Conservation (phyloP, 2,888 invertebrate genomes). For the Drosophila anceps region DNA sequence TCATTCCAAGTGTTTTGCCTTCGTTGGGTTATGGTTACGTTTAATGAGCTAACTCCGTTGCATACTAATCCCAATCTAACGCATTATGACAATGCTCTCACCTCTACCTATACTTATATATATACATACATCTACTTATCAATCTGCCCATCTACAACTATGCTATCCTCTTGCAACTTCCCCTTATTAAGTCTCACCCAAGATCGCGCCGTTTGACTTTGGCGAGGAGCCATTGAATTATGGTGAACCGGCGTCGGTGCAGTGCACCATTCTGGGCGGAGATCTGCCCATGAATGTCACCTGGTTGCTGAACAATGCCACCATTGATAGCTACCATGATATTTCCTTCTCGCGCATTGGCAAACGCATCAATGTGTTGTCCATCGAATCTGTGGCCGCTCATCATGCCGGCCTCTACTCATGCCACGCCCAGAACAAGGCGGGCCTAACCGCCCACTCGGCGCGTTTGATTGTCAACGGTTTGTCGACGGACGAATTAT, state of each 20-base stretch:
- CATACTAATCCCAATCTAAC: constrained; percentile 84
- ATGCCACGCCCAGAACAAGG: constrained; percentile 89
- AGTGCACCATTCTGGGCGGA: constrained; percentile 88
- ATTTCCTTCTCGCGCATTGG: constrained; percentile 87
- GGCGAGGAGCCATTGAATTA: constrained; percentile 88
- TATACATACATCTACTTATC: not conserved
- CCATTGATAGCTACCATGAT: constrained; percentile 84
- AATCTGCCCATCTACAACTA: constrained; percentile 2
- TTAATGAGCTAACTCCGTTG: constrained; percentile 58
- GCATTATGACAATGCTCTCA: constrained; percentile 17
- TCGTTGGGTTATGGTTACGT: constrained; percentile 33
- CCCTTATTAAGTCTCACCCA: constrained; percentile 85
- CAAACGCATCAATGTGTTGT: constrained; percentile 88
- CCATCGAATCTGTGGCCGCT: constrained; percentile 87
- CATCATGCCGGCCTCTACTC: constrained; percentile 89
- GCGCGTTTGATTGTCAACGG: constrained; percentile 88
- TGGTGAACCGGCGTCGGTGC: constrained; percentile 87
- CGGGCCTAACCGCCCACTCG: constrained; percentile 87
- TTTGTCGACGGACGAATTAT: constrained; percentile 56
- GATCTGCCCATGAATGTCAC: constrained; percentile 89
- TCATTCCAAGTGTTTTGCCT: not conserved
- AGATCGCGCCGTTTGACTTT: constrained; percentile 87
- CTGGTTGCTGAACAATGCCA: constrained; percentile 87
- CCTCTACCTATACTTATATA: constrained; percentile 4
- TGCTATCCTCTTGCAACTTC: constrained; percentile 10